Evolutionary conservation across 2,797 vertebrate species (phyloP).

Genomic region (Paguma larvata): DNA sequence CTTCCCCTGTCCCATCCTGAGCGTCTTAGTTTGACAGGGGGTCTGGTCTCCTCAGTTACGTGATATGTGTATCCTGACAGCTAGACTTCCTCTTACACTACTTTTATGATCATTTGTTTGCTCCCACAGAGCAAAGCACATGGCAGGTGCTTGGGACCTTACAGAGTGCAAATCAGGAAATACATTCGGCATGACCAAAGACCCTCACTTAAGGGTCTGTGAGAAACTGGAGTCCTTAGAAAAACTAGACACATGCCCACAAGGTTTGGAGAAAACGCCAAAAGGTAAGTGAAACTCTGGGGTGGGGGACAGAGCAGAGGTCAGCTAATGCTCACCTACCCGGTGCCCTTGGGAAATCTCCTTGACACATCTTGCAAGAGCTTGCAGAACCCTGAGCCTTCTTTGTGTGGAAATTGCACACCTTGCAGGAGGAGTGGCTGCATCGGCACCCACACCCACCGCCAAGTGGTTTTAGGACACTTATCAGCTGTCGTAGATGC

Average conservation of each 20-base stretch:
- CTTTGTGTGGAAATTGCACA: accelerated
- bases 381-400: background rate
- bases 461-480: background rate
- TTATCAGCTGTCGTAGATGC: background rate
- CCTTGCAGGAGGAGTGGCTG: background rate
- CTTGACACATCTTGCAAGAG: background rate
- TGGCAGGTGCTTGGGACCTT: background rate
- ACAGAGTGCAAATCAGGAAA: background rate
- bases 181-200: background rate
- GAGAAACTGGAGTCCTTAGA: background rate
- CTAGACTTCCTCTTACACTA: background rate
- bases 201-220: background rate
- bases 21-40: background rate
- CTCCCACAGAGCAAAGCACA: background rate
- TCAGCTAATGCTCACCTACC: accelerated
- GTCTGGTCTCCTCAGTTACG: background rate
- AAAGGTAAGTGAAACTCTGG: background rate
- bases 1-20: background rate
- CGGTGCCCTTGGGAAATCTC: background rate
- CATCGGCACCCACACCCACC: background rate
- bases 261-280: background rate
- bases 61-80: background rate
- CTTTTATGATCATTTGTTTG: background rate
- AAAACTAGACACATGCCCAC: background rate
- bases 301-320: background rate